Conservation (phyloP, 2,888 invertebrate species). For the Tachina fera region DNA sequence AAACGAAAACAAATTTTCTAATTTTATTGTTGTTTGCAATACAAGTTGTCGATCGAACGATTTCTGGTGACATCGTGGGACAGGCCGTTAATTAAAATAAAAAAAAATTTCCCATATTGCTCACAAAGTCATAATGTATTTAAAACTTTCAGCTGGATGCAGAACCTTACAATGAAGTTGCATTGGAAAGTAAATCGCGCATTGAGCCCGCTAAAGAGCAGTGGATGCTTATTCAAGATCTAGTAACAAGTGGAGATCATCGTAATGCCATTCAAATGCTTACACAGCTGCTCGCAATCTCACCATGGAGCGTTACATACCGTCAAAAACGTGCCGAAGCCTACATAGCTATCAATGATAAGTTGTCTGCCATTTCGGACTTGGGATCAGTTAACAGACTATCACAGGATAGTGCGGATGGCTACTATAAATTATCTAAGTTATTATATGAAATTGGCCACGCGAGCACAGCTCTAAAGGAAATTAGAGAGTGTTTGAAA, state of each 20-base stretch:
- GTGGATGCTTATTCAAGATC: constrained; percentile 87
- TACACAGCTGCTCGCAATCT: constrained; percentile 88
- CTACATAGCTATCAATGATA: constrained; percentile 90
- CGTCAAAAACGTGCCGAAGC: constrained; percentile 94
- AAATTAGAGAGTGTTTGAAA: constrained; percentile 98
- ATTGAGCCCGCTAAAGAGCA: constrained; percentile 87
- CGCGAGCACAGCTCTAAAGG: constrained; percentile 94
- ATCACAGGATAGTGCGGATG: constrained; percentile 95
- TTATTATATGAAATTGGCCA: constrained; percentile 96
- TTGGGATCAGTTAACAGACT: constrained; percentile 95
- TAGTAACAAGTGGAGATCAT: constrained; percentile 85
- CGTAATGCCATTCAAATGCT: constrained; percentile 86
- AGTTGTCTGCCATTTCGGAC: constrained; percentile 94
- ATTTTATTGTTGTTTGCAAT: no score
- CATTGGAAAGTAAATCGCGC: constrained; percentile 87
- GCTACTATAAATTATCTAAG: constrained; percentile 87
- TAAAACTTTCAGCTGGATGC: constrained; percentile 84
- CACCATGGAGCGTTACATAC: constrained; percentile 94
- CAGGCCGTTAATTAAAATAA: no score
- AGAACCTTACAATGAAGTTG: constrained; percentile 92
- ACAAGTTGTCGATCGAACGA: no score
- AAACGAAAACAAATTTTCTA: no score
- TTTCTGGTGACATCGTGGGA: no score
- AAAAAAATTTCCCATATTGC: background rate
- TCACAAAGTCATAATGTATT: background rate